phyloP scores from a whole-genome alignment of 2,888 invertebrate species.

The Tiliacea citrago region DNA sequence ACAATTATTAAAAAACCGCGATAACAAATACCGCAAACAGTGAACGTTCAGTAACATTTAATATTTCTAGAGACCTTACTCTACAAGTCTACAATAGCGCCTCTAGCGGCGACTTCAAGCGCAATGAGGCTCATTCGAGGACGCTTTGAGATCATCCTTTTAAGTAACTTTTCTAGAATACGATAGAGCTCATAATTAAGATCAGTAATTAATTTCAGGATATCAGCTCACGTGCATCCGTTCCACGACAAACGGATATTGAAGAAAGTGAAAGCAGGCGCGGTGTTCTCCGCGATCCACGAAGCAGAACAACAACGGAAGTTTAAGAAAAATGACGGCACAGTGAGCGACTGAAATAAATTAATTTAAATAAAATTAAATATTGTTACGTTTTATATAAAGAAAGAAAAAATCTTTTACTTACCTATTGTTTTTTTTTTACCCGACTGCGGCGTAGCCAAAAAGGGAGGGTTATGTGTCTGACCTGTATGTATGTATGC shows the following conservation, averaged over 20 bases:
- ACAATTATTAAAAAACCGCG: no score
- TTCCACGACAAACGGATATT: conserved; percentile 84
- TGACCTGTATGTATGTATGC: no score
- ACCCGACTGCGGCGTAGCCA: no score
- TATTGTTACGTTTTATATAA: conserved; percentile 1
- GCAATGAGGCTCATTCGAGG: background rate
- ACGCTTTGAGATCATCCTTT: background rate
- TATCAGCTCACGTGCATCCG: conserved; percentile 81
- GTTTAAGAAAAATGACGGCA: conserved; percentile 24
- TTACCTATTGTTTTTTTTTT: background rate
- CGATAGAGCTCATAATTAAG: background rate
- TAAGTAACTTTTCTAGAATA: no score
- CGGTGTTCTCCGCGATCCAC: conserved; percentile 78
- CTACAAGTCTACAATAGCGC: no score
- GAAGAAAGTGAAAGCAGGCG: conserved; percentile 79
- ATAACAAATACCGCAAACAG: no score
- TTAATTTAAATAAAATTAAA: conserved; percentile 12
- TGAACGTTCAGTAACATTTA: no score
- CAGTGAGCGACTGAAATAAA: conserved; percentile 46
- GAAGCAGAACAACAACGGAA: conserved; percentile 78
- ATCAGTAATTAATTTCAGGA: conserved; percentile 68
- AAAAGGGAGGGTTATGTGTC: no score
- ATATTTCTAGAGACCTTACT: no score
- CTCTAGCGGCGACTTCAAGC: no score
- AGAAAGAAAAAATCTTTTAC: background rate